Conservation (phyloP, 1,140 invertebrate genomes). For the Saccostrea glomerata region DNA sequence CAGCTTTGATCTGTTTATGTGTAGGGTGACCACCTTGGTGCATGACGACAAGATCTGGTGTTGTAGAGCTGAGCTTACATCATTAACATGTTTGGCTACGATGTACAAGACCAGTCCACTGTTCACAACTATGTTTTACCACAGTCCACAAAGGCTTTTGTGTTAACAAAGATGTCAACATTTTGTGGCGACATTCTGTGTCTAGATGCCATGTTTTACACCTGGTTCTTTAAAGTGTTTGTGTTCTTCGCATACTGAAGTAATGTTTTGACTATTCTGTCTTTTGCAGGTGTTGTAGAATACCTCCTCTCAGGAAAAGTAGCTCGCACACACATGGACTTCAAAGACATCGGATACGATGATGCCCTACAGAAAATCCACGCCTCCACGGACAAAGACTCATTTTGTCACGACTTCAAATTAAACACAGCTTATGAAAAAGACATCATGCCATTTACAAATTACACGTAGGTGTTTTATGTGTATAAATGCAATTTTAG, state of each 20-base stretch:
- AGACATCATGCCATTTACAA: conserved; percentile 98
- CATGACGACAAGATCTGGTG: neutral
- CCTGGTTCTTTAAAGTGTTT: neutral
- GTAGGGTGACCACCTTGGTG: neutral
- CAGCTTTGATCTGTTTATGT: neutral
- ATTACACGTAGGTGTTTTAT: conserved; percentile 91
- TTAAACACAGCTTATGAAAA: conserved; percentile 95
- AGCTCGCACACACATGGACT: conserved; percentile 94
- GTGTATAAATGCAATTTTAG: conserved; percentile 3
- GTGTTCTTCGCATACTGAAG: conserved; percentile 11
- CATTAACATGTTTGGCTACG: neutral
- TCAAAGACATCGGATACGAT: conserved; percentile 97
- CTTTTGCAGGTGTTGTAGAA: conserved; percentile 92
- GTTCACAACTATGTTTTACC: neutral
- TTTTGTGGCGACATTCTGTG: conserved; percentile 10
- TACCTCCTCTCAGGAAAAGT: conserved; percentile 94
- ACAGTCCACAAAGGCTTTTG: conserved; percentile 1
- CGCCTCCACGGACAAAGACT: conserved; percentile 75
- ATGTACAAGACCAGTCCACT: neutral
- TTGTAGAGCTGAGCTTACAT: neutral
- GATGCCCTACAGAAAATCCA: conserved; percentile 91
- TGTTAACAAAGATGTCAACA: conserved; percentile 32
- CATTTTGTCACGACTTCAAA: conserved; percentile 93
- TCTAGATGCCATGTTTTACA: conserved; percentile 1
- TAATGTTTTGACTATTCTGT: neutral